These are phyloP conservation scores for Zaprionus obscuricornis DNA, from an alignment of 2,888 invertebrate species.

Conservation along the genomic window DNA sequence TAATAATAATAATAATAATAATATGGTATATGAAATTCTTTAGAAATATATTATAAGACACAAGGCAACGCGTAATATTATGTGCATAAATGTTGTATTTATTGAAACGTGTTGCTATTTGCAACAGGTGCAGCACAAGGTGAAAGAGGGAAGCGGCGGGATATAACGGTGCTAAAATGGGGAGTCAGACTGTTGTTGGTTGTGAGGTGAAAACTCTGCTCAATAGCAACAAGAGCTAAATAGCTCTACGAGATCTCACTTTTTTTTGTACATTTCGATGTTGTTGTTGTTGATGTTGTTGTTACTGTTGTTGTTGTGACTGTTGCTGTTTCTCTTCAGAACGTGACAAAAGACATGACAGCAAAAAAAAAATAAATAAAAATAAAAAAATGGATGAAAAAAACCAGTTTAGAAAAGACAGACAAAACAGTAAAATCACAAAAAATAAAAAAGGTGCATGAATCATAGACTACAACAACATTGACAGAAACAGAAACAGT, in stretches of 20 bases:
- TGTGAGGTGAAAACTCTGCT: constrained; percentile 62
- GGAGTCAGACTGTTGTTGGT: constrained; percentile 4
- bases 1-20: constrained; percentile 1
- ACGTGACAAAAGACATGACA: constrained; percentile 66
- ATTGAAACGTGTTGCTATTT: constrained; percentile 43
- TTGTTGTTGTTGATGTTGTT: neutral
- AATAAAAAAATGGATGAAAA: constrained; percentile 36
- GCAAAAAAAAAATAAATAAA: constrained; percentile 17
- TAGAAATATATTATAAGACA: no score
- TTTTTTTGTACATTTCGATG: constrained; percentile 27
- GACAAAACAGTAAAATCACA: constrained; percentile 21
- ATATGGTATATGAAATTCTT: constrained; percentile 26
- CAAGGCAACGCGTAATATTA: no score
- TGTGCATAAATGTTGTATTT: constrained; percentile 17
- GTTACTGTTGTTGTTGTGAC: neutral
- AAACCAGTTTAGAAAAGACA: constrained; percentile 69
- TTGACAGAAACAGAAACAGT: constrained; percentile 1
- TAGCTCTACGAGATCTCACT: constrained; percentile 66
- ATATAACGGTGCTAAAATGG: no score
- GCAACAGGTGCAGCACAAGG: constrained; percentile 39
- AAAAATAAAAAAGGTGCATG: constrained; percentile 28
- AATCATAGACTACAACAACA: constrained; percentile 51
- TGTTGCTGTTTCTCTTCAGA: constrained; percentile 46
- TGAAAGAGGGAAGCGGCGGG: neutral
- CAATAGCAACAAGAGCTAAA: constrained; percentile 26